These are phyloP conservation scores for Trichonephila inaurata DNA, from an alignment of 1,140 invertebrate species.

Conservation along the genomic window DNA sequence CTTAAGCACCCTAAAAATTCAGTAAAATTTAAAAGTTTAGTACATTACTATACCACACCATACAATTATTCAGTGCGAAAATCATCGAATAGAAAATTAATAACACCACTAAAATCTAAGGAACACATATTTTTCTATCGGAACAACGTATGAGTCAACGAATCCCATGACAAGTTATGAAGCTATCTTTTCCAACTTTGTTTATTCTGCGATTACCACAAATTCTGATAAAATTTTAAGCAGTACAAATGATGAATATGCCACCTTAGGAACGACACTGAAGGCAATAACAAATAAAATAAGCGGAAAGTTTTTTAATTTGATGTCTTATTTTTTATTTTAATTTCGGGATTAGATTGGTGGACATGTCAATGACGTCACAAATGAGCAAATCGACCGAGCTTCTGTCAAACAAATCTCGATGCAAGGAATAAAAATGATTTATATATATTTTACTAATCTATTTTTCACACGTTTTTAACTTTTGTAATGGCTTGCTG, in stretches of 20 bases:
- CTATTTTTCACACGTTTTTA: too few relatives aligned
- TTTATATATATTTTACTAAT: too few relatives aligned
- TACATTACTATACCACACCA: too few relatives aligned
- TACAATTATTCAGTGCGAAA: too few relatives aligned
- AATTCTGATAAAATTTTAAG: background rate
- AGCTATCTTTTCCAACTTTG: background rate
- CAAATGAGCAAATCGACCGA: background rate
- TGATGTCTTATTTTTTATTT: background rate
- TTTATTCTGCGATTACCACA: background rate
- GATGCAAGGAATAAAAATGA: too few relatives aligned
- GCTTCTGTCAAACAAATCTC: background rate
- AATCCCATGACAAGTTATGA: background rate
- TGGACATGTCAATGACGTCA: slow-evolving; percentile 17
- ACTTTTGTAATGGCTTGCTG: too few relatives aligned
- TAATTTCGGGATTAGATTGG: background rate
- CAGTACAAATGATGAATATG: background rate
- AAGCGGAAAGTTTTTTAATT: background rate
- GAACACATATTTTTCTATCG: too few relatives aligned
- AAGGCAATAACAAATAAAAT: background rate
- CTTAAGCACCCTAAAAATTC: too few relatives aligned
- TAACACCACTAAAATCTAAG: too few relatives aligned
- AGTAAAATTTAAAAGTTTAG: too few relatives aligned
- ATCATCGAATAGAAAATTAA: too few relatives aligned
- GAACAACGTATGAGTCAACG: background rate
- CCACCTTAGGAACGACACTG: background rate